Evolutionary conservation across 1,140 invertebrate genomes (phyloP), one percentile per base, ranked within the genome.

Genomic region (Apis dorsata): DNA sequence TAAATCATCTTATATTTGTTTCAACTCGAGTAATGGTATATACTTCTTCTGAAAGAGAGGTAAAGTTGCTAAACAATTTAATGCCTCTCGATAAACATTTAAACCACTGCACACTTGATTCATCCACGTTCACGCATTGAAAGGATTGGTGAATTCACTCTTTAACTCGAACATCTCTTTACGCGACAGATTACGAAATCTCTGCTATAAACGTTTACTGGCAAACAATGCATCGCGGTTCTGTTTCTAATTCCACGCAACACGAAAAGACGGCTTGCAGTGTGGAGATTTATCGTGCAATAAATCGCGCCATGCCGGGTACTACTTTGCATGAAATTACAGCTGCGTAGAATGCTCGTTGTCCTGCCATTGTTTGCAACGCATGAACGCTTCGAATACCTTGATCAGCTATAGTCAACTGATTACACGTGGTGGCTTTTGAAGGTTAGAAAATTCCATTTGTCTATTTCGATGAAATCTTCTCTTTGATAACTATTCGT

Each of bases 291-390:
- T 79, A 79, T 79, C 66, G 77, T 9, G 7, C 55, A 49, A 79
- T 79, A 79, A 79, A 79, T 79, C 66, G 76, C 55, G 2, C 24
- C 66, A 28, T 44, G 21, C 53, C 2, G 76, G 21, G 28, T 68
- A 78, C 53, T 53, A 78, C 28, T 78, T 78, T 69, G 63, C 76
- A 78, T 78, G 66, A 70, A 70, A 60, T 79, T 79, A 79, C 69
- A 79, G 11, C 55, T 53, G 21, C 5, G 55, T 13, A 51, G 77
- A 60, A 70, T 70, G 34, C 66, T n/a, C 34, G 24, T 49, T 77
- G 75, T 44, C 63, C 51, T 11, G 28, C 62, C 51, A 78, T 79
- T 70, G 77, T 79, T 65, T 51, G 65, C 34, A n/a, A 59, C 17
- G 8, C 63, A 12, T 19, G 19, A 24, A 34, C 34, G 51, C 34